Base-by-base conservation (phyloP, 2,113 vertebrate species). In the Heterochromis multidens region DNA sequence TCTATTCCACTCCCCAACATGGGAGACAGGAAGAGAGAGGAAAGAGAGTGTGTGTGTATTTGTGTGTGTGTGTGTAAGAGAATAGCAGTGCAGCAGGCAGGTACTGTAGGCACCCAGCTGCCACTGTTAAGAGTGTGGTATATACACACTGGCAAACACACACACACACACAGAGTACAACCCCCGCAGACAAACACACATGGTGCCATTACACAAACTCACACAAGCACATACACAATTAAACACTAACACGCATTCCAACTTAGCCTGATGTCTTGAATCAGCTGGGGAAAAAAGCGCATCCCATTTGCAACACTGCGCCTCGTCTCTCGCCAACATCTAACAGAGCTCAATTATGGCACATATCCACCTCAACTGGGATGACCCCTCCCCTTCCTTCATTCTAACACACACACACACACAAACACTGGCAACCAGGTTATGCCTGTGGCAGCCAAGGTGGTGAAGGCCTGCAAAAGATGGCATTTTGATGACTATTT, bases 401-500 rank as follows among this genome's bases (percentile, higher is more conserved):
- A 21, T 1, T 56, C 33, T 29, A 40, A 85, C 43, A 84, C 52
- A 84, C 85, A 65, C 81, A 10, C 17, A 77, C 77, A 70, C 52
- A 82, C 40, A 58, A 6, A 2, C 62, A 81, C 74, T 88, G 87
- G 88, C 89, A 94, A n/a, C 77, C 58, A 87, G 90, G 90, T 93
- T 92, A 85, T 5, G 90, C 83, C 90, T 87, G 79, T 92, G 91
- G 90, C 92, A 89, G 91, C 59, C 33, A 87, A 88, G 85, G 83
- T 93, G 92, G 91, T 21, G 77, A 87, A 87, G 88, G 77, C 90
- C 89, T 78, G 85, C 84, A 86, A 92, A 72, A 95, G 93, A 96
- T 94, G 92, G 93, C 94, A 94, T 95, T 94, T 94, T 94, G 93
- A 95, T 90, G 95, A 92, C 95, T 92, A 92, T 96, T 94, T 94